Percentiles rank a stretch among this genome's conserved stretches.
Evolutionary conservation across 2,797 vertebrate species (phyloP).

Genomic region (Melopsittacus undulatus): DNA sequence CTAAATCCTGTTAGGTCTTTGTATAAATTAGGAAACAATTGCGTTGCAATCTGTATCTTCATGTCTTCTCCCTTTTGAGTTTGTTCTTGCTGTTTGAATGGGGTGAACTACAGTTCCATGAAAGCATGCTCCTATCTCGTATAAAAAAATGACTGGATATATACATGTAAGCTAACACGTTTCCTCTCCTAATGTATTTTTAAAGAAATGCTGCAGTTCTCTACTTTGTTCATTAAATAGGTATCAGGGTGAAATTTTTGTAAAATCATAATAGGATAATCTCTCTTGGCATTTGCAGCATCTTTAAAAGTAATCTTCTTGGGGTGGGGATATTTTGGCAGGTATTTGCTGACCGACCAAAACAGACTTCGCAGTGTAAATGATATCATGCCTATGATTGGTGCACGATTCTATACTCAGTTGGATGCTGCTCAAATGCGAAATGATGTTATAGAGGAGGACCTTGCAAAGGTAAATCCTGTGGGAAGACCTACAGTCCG

Average conservation of each 20-base stretch:
- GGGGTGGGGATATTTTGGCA: constrained; percentile 63
- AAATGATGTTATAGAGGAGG: constrained; percentile 99
- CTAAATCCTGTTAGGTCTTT: neutral
- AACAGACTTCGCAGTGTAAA: constrained; percentile 97
- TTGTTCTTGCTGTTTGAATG: neutral
- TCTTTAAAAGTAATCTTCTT: constrained; percentile 15
- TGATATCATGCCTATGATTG: constrained; percentile 99
- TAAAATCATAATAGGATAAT: neutral
- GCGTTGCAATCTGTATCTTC: neutral
- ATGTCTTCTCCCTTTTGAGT: neutral
- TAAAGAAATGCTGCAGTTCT: neutral
- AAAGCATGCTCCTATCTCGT: neutral
- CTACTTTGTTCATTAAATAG: neutral
- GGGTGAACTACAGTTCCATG: neutral
- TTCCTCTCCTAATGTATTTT: neutral
- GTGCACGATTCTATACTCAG: constrained; percentile 98
- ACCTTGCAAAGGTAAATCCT: constrained; percentile 91
- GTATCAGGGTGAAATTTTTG: neutral
- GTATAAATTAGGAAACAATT: neutral
- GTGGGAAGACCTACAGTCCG: neutral
- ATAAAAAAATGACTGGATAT: neutral
- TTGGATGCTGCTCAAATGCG: constrained; percentile 98
- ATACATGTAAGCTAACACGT: neutral
- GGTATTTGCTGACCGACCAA: constrained; percentile 98
- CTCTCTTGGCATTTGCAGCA: neutral